Evolutionary conservation across 2,888 invertebrate genomes (phyloP), one percentile per base, ranked within the genome.

Genomic region (Apoda limacodes): DNA sequence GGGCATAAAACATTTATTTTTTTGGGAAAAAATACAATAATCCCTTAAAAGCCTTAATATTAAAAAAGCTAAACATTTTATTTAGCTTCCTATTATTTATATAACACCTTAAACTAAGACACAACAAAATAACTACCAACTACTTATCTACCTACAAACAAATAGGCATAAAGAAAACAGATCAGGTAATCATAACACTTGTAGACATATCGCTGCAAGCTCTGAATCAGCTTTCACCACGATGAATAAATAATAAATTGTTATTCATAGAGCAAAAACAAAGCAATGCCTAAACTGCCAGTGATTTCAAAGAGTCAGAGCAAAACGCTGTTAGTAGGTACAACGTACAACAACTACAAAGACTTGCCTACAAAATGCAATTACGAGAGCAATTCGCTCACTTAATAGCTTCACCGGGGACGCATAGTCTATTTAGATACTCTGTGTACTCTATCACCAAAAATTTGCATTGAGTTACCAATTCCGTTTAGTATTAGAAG

Each of bases 311-410:
- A 55, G 55, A 54, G 50, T 45, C 55, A 50, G 50, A 57, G 63
- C 67, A 66, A 66, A 68, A 61, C 47, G 45, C 50, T 50, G 46
- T 48, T 43, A 50, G 36, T 21, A 22, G 11, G 13, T 30, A 22
- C 13, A 10, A 22, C 13, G 9, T 32, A 53, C 56, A 52, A 53
- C 51, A 55, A 47, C 42, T 52, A 64, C 65, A 72, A 74, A 72
- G 68, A 61, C 67, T 70, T 75, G 74, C 64, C 69, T 70, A 68
- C 75, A 55, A 72, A 78, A 81, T 67, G 58, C 66, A 78, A 72
- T 82, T 74, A 78, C 64, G 53, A 62, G 59, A 64, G 66, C 78
- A 72, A 71, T 75, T 58, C 60, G 60, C 62, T 67, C 65, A 63
- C 60, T 53, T 74, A 72, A 71, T 74, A 67, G 64, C 69, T 60